phyloP scores from a whole-genome alignment of 2,113 vertebrate species.

The Mus musculus region GRCm39 chr11:105703501-105704000 shows the following conservation, averaged over 20 bases:
- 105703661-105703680: background rate
- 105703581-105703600: background rate
- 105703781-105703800: conserved; percentile 74
- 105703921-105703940: too few relatives aligned
- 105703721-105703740: conserved; percentile 20
- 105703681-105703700: background rate
- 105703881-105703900: too few relatives aligned
- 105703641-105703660: background rate
- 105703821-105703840: too few relatives aligned
- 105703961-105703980: too few relatives aligned
- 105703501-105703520: background rate
- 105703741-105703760: conserved; percentile 58
- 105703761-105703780: conserved; percentile 58
- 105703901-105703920: too few relatives aligned
- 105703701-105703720: conserved; percentile 20
- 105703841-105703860: too few relatives aligned
- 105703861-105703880: too few relatives aligned
- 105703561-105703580: conserved; percentile 38
- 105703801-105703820: conserved; percentile 62
- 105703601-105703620: conserved; percentile 18
- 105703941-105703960: too few relatives aligned
- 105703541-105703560: conserved; percentile 40
- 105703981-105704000: too few relatives aligned
- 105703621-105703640: conserved; percentile 36
- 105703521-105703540: background rate